phyloP scores from a whole-genome alignment of 1,140 invertebrate genomes.

The Popillia japonica region DNA sequence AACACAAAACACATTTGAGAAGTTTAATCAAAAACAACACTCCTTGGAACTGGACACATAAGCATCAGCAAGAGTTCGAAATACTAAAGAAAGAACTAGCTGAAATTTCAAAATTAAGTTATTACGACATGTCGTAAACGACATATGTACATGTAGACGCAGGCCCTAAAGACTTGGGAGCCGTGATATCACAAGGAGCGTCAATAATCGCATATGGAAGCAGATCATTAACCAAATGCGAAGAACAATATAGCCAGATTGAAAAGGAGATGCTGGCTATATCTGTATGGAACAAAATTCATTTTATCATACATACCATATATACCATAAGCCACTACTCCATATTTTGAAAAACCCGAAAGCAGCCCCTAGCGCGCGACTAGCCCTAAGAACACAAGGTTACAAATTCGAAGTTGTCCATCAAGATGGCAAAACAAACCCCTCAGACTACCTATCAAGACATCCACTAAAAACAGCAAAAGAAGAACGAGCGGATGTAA shows the following conservation, averaged over 20 bases:
- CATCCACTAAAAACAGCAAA: background rate
- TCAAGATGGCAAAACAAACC: background rate
- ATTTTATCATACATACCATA: no score
- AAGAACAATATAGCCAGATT: conserved; percentile 64
- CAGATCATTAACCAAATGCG: conserved; percentile 59
- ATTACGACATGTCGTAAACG: conserved; percentile 7
- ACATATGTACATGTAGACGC: conserved; percentile 41
- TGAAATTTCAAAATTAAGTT: conserved; percentile 22
- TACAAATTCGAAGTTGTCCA: background rate
- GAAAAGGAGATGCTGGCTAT: conserved; percentile 64
- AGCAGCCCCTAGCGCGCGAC: background rate
- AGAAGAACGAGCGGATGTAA: background rate
- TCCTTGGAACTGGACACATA: background rate
- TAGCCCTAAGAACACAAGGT: background rate
- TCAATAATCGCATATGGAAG: conserved; percentile 55
- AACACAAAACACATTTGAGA: conserved; percentile 37
- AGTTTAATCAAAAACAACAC: conserved; percentile 19
- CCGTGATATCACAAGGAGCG: conserved; percentile 29
- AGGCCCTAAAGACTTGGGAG: conserved; percentile 33
- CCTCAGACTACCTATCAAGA: no score
- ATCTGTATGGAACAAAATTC: conserved; percentile 56
- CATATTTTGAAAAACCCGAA: background rate
- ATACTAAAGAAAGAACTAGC: conserved; percentile 36
- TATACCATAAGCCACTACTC: background rate
- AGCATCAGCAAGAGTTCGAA: conserved; percentile 35